These are phyloP conservation scores for Passer domesticus DNA, from an alignment of 2,113 vertebrate species.

Conservation along the genomic window DNA sequence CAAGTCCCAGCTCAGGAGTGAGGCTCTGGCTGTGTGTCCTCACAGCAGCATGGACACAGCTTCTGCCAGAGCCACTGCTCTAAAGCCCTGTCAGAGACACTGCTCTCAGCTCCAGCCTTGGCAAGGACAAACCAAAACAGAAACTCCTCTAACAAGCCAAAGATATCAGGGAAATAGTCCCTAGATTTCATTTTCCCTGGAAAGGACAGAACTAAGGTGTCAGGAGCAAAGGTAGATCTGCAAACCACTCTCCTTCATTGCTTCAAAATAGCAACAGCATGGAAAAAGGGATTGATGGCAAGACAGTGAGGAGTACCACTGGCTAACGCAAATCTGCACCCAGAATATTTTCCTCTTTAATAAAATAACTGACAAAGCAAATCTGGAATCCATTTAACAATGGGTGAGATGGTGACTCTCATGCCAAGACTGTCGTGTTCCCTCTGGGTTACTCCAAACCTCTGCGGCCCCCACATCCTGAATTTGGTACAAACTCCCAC, in stretches of 20 bases:
- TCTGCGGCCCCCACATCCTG: neutral
- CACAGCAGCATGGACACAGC: neutral
- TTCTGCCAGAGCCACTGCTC: neutral
- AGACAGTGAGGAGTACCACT: neutral
- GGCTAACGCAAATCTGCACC: neutral
- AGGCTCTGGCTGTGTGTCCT: neutral
- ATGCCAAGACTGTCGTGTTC: neutral
- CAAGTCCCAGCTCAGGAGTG: neutral
- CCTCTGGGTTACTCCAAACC: neutral
- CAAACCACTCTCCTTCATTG: neutral
- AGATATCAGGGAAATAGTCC: neutral
- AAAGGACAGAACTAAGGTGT: neutral
- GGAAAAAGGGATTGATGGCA: neutral
- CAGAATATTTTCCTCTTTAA: neutral
- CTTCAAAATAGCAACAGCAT: neutral
- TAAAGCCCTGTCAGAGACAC: neutral
- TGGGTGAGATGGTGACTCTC: neutral
- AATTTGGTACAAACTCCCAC: neutral
- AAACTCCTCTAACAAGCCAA: neutral
- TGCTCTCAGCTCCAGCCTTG: neutral
- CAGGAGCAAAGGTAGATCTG: neutral
- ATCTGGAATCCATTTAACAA: neutral
- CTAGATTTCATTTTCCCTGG: neutral
- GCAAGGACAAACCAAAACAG: neutral
- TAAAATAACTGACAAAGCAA: neutral